Base-by-base conservation (phyloP, 2,888 invertebrate genomes). In the Lasioglossum leucozonium region DNA sequence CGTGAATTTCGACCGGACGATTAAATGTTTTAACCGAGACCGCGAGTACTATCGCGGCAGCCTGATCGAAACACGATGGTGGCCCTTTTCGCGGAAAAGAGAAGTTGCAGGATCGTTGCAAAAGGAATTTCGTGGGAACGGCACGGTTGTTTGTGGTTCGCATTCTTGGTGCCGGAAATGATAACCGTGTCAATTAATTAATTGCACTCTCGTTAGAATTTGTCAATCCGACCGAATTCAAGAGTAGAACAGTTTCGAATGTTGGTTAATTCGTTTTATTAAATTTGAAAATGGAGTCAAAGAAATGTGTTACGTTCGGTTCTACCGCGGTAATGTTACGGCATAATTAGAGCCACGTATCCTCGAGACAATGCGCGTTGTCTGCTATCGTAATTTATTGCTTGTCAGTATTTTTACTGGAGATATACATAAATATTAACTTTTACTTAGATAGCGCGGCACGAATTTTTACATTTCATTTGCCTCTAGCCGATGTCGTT, bases 1-100 rank as follows among this genome's bases (percentile, higher is more conserved):
- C n/a, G 18, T 34, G 26, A 82, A 82, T 69, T 72, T 82, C 22
- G 51, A 30, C 72, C 72, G 47, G 34, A 72, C 72, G 72, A 72
- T 72, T 62, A 62, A 30, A 6, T 37, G 8, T 67, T 67, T 34
- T 22, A 37, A 34, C 37, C 13, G 2, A n/a, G 22, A 44, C 40
- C 26, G 4, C 34, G 26, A 13, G 71, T 47, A 34, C 62, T 78
- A 58, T 30, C 58, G 58, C 13, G 58, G 58, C 26, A 30, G 5
- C 58, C 26, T 72, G 65, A 79, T 81, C 65, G 51, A 79, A 65
- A 37, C 62, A 11, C n/a, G n/a, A n/a, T 44, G 22, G 34, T 18
- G 65, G 62, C 37, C 18, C 30, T 40, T 37, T 58, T 40, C 55
- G 37, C 10, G 37, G 55, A 55, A 30, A n/a, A 11, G 30, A 18